Conservation (phyloP, 2,797 vertebrate genomes). For the Phataginus tricuspis region DNA sequence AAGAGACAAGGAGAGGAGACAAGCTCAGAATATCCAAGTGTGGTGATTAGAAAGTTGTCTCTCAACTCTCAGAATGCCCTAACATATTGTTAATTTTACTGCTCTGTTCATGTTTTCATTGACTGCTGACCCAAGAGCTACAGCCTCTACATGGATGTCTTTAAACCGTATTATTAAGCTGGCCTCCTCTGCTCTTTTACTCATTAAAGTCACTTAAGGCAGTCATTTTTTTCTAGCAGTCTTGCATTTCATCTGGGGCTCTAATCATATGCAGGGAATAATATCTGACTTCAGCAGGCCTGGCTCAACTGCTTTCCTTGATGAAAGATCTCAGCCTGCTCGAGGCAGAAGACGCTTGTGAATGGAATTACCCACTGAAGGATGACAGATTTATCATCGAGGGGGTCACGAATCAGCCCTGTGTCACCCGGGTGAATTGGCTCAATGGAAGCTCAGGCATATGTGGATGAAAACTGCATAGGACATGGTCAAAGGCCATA, state of each 20-base stretch:
- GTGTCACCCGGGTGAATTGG: accelerated
- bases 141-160: background rate
- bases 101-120: background rate
- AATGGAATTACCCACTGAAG: background rate
- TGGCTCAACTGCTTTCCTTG: background rate
- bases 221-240: background rate
- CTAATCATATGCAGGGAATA: background rate
- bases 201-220: conserved; percentile 37
- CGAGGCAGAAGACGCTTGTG: background rate
- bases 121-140: background rate
- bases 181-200: background rate
- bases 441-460: accelerated
- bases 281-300: background rate
- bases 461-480: accelerated
- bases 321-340: background rate
- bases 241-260: background rate
- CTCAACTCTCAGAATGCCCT: background rate
- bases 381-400: background rate
- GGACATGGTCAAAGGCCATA: background rate
- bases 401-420: accelerated
- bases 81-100: accelerated
- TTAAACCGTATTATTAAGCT: background rate
- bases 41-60: accelerated
- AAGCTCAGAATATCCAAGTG: background rate
- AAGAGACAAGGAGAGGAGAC: background rate